Base-by-base conservation (phyloP, 2,888 invertebrate genomes). In the Drosophila diplacantha region DNA sequence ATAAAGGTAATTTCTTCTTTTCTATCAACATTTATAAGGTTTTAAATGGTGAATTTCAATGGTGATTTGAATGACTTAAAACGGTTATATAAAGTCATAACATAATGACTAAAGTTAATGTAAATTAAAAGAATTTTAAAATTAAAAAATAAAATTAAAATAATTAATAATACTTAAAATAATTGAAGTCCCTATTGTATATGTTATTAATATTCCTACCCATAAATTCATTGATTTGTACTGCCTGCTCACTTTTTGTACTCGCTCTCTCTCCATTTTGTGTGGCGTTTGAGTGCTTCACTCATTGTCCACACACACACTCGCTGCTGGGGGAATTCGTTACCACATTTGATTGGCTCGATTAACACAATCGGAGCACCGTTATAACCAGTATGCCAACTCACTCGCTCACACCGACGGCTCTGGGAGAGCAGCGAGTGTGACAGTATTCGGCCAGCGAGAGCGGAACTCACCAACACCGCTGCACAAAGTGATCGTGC, bases 331-430 rank as follows among this genome's bases (percentile, higher is more conserved):
- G 39, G 18, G 31, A 50, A 65, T 61, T 65, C 60, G 50, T 75
- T 83, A 70, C 73, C 74, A 74, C 73, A 84, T 85, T 85, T 85
- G 84, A 85, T 86, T 85, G 85, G 85, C 85, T 84, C 82, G 83
- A 84, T 84, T 85, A 84, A 81, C 80, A 78, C 83, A 85, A 85
- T 81, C 85, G 84, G 85, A 85, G 81, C 85, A 85, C 79, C 83
- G 85, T 85, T 85, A 81, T 75, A 81, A 78, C 81, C 74, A 82
- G 79, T 70, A 75, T 80, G 50, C 43, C 41, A 52, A 43, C 34
- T 46, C 53, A 53, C 56, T 38, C 62, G 58, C 12, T 58, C 58
- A 58, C 44, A 38, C 54, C n/a, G 32, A 14, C 34, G 11, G 11
- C 11, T 7, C 6, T 11, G 31, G 29, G 57, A 56, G 58, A 22